A percentile compares a stretch with the other conserved stretches of the same genome.
phyloP scores from a whole-genome alignment of 2,888 invertebrate species.

The Drosophila dives region DNA sequence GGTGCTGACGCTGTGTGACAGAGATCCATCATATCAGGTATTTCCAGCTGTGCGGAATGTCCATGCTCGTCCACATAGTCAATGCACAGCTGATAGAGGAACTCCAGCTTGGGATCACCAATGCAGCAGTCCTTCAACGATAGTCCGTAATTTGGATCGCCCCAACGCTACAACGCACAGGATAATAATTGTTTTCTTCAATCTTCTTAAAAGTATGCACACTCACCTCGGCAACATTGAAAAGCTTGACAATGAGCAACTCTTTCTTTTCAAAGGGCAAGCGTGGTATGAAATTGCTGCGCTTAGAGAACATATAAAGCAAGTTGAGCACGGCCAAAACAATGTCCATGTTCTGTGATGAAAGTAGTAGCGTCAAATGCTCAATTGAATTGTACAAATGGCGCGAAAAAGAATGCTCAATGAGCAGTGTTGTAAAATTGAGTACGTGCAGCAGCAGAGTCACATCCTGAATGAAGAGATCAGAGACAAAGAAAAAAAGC shows the following conservation, averaged over 20 bases:
- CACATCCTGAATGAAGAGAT: constrained; percentile 86
- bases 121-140: constrained; percentile 93
- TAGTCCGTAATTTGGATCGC: constrained; percentile 94
- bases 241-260: constrained; percentile 89
- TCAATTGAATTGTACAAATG: constrained; percentile 95
- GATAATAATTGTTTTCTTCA: background rate
- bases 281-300: constrained; percentile 93
- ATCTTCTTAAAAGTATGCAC: constrained; percentile 11
- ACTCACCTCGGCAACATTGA: constrained; percentile 91
- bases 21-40: constrained; percentile 80
- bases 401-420: constrained; percentile 94
- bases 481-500: background rate
- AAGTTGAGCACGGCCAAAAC: constrained; percentile 93
- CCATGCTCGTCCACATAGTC: constrained; percentile 79
- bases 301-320: constrained; percentile 94
- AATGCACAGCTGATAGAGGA: constrained; percentile 77
- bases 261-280: constrained; percentile 90
- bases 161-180: constrained; percentile 84
- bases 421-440: constrained; percentile 92
- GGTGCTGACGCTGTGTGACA: constrained; percentile 68
- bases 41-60: constrained; percentile 74
- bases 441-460: constrained; percentile 90
- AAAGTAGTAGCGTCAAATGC: constrained; percentile 90
- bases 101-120: constrained; percentile 86
- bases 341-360: constrained; percentile 92